A percentile compares a stretch with the other conserved stretches of the same genome.
Conservation (phyloP, 2,888 invertebrate genomes). For the Octonoba sinensis region DNA sequence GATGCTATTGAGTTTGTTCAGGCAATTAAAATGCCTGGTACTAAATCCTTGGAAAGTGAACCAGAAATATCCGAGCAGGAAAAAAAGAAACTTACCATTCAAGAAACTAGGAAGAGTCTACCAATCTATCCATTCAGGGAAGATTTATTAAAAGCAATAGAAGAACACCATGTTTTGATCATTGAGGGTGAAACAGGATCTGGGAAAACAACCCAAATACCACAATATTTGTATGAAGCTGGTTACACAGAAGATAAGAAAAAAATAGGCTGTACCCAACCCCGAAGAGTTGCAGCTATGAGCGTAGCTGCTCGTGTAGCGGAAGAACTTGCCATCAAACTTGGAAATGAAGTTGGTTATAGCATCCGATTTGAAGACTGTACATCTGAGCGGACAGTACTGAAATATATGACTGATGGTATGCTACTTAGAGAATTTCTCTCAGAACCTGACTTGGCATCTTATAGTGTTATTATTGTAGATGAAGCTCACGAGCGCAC, state of each 20-base stretch:
- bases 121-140: constrained; percentile 94
- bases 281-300: constrained; percentile 98
- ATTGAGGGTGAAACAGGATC: constrained; percentile 88
- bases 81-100: constrained; percentile 83
- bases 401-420: constrained; percentile 99
- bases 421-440: constrained; percentile 97
- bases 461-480: constrained; percentile 97
- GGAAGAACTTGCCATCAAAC: constrained; percentile 95
- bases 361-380: constrained; percentile 98
- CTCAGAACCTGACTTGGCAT: constrained; percentile 94
- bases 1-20: constrained; percentile 99
- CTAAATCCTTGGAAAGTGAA: constrained; percentile 72
- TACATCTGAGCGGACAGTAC: constrained; percentile 94
- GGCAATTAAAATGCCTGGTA: constrained; percentile 74
- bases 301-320: constrained; percentile 98
- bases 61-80: constrained; percentile 78
- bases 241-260: constrained; percentile 78
- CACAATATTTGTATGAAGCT: constrained; percentile 75
- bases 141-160: constrained; percentile 91
- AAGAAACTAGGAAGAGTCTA: constrained; percentile 91
- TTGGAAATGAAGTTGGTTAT: constrained; percentile 82
- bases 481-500: constrained; percentile 99
- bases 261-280: constrained; percentile 95
- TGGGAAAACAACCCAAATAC: constrained; percentile 76
- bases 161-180: constrained; percentile 82